Evolutionary conservation across 2,113 vertebrate species (phyloP), one percentile per base, ranked within the genome.

Genomic region (Chamaetylas fuelleborni): DNA sequence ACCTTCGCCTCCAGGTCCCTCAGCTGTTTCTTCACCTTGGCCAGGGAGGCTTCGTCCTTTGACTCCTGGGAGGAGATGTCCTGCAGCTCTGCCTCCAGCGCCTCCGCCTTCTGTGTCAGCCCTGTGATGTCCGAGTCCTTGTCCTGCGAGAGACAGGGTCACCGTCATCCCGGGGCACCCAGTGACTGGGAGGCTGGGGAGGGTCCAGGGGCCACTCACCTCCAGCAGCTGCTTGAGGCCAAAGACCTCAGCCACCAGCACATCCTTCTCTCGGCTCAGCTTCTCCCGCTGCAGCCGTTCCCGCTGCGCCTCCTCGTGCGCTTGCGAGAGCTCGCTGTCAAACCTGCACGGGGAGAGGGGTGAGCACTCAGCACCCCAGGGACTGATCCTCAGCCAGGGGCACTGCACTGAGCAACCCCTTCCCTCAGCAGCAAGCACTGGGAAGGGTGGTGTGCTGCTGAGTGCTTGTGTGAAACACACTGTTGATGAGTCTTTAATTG

Each of bases 41-140:
- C 98, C 69, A 99, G 96, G 4, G 99, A 99, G 6, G 99, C 99
- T 53, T 99, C 99, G 1, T 99, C 99, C 96, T 99, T 99, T 29
- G 99, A 98, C 96, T 99, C 99, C 97, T 99, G 99, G 50, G 98
- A 99, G 94, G 99, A 99, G 77, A 99, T 98, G 95, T 99, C 99
- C 96, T 99, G 98, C 93, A 99, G 98, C 97, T 99, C 99, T 0
- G 98, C 98, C 74, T 99, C 99, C 97, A 99, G 97, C 6, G 98
- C 98, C 47, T 99, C 98, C 1, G 98, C 96, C 96, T 99, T 99
- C 96, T 99, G 98, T 5, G 98, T 98, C 88, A 98, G 96, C 34
- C 98, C 98, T 3, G 97, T 93, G 26, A 99, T 98, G 95, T 99
- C 99, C 17, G 98, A 97, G 94, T 99, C 99, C 90, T 99, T 99